phyloP scores from a whole-genome alignment of 2,888 invertebrate genomes.

The Plebejus melissa region DNA sequence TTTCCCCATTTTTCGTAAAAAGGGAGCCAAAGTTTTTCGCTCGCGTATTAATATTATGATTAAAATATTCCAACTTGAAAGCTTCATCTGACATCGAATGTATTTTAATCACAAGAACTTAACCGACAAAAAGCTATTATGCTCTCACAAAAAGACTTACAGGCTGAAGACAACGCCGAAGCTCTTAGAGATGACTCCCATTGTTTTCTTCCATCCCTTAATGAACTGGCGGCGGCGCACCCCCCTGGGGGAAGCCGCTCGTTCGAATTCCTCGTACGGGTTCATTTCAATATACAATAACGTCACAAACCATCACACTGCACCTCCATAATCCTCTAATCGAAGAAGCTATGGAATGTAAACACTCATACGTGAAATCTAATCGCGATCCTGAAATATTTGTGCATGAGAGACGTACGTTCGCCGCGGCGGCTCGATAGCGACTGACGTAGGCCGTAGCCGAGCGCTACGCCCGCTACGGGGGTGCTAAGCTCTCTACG shows the following conservation, averaged over 20 bases:
- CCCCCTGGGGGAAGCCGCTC: slow-evolving; percentile 69
- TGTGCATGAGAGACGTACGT: slow-evolving; percentile 48
- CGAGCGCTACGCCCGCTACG: slow-evolving; percentile 59
- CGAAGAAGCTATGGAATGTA: slow-evolving; percentile 26
- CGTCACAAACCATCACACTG: slow-evolving; percentile 52
- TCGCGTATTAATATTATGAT: too few relatives aligned
- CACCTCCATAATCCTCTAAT: slow-evolving; percentile 30
- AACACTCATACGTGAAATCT: slow-evolving; percentile 13
- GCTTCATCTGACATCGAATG: not conserved
- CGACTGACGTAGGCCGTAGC: slow-evolving; percentile 52
- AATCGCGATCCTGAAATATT: slow-evolving; percentile 13
- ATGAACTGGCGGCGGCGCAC: slow-evolving; percentile 74
- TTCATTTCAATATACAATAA: slow-evolving; percentile 57
- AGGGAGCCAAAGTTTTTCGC: too few relatives aligned
- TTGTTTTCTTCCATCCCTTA: slow-evolving; percentile 77
- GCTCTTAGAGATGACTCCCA: slow-evolving; percentile 88
- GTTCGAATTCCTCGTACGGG: slow-evolving; percentile 66
- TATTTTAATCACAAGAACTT: not conserved
- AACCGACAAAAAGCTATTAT: not conserved
- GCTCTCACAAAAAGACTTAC: slow-evolving; percentile 75
- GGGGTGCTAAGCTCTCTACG: slow-evolving; percentile 63
- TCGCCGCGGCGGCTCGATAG: slow-evolving; percentile 48
- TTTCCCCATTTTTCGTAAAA: too few relatives aligned
- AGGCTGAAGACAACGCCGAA: slow-evolving; percentile 89
- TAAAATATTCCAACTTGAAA: not conserved